A percentile compares a stretch with the other conserved stretches of the same genome.
Conservation (phyloP, 2,888 invertebrate genomes). For the Eudemis profundana region DNA sequence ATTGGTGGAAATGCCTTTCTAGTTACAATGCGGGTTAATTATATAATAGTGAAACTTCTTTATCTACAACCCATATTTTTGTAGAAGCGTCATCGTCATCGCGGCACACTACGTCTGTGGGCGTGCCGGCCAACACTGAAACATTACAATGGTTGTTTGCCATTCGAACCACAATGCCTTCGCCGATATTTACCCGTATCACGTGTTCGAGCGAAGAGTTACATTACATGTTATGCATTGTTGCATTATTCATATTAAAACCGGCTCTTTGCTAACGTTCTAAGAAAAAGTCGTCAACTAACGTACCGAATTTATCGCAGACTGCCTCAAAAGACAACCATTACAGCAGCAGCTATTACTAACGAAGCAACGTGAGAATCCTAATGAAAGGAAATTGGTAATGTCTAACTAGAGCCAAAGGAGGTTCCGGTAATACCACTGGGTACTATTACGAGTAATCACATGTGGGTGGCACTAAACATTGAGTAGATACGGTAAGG, state of each 20-base stretch:
- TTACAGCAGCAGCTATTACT: neutral
- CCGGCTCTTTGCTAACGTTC: constrained; percentile 38
- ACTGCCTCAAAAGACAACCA: neutral
- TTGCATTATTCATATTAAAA: constrained; percentile 71
- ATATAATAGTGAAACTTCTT: neutral
- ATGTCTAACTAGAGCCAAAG: no score
- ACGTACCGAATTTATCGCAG: constrained; percentile 18
- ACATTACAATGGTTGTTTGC: constrained; percentile 52
- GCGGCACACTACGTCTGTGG: constrained; percentile 9
- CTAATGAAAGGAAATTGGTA: neutral
- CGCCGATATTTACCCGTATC: constrained; percentile 69
- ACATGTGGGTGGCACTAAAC: no score
- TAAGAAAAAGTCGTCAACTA: constrained; percentile 38
- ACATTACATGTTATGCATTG: constrained; percentile 72
- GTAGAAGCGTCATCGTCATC: neutral
- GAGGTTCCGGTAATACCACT: no score
- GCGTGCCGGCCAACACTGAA: constrained; percentile 9
- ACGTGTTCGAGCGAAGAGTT: constrained; percentile 73
- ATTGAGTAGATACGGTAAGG: no score
- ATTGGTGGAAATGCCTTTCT: neutral
- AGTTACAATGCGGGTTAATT: neutral
- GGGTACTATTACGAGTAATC: no score
- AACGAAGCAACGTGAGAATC: neutral
- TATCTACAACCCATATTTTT: constrained; percentile 8
- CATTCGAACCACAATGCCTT: constrained; percentile 68